phyloP scores from a whole-genome alignment of 37 sponge, comb jelly and placozoan genomes.

The Halisarca cf. caerulea region DNA sequence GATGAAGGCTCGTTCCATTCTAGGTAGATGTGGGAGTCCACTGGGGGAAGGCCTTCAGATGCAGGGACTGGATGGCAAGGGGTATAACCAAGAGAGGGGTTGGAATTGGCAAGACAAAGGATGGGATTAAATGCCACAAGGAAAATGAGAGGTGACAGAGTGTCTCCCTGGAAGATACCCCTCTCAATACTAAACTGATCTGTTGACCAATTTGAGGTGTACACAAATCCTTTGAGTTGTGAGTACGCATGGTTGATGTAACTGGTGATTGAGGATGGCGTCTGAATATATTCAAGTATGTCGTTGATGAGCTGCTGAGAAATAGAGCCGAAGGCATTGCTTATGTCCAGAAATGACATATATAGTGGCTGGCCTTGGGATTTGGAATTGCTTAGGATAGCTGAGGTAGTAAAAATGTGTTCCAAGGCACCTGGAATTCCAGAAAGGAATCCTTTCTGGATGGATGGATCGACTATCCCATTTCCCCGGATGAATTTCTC shows the following conservation, averaged over 20 bases:
- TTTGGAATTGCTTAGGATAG: not conserved
- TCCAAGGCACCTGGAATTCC: not conserved
- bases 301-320: not conserved
- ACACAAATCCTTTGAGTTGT: not conserved
- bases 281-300: not conserved
- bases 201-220: not conserved
- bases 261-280: not conserved
- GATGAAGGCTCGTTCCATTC: too few relatives aligned
- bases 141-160: conserved; percentile 3
- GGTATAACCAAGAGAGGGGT: not conserved
- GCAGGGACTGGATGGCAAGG: not conserved
- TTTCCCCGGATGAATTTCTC: not conserved
- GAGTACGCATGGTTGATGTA: not conserved
- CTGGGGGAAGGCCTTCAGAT: not conserved
- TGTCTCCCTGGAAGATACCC: not conserved
- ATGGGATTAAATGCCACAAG: not conserved
- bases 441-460: conserved; percentile 6
- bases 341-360: not conserved
- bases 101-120: not conserved
- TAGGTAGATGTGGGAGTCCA: too few relatives aligned
- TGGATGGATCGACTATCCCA: not conserved
- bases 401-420: not conserved
- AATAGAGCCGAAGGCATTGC: conserved; percentile 4
- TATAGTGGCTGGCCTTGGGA: not conserved
- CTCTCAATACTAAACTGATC: not conserved